Evolutionary conservation across 1,140 invertebrate species (phyloP).

Genomic region (Lepidurus apus): DNA sequence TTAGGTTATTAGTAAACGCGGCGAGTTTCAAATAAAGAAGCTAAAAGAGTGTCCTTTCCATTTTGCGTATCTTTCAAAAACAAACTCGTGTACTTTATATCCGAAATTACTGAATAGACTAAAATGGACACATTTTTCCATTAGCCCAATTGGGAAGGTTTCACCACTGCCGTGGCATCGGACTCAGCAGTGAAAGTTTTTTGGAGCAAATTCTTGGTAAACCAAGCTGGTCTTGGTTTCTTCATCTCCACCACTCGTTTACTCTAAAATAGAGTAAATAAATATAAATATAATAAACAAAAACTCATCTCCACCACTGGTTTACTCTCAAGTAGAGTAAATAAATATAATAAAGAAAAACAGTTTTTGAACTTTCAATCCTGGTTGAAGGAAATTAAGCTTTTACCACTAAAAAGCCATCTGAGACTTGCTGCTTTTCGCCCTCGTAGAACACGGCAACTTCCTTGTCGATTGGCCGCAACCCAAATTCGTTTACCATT

Average conservation of each 20-base stretch:
- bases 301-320: slow-evolving; percentile 66
- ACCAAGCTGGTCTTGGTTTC: slow-evolving; percentile 69
- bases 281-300: slow-evolving; percentile 18
- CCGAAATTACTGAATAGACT: slow-evolving; percentile 26
- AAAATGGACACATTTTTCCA: not conserved
- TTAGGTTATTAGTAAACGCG: not conserved
- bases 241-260: slow-evolving; percentile 68
- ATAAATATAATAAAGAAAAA: too few relatives aligned
- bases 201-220: slow-evolving; percentile 71
- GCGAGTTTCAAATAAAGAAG: not conserved
- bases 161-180: slow-evolving; percentile 44
- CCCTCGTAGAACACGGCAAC: slow-evolving; percentile 76
- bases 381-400: slow-evolving; percentile 26
- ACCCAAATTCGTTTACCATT: slow-evolving; percentile 62
- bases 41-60: not conserved
- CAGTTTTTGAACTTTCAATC: not conserved
- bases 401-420: slow-evolving; percentile 45
- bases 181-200: slow-evolving; percentile 47
- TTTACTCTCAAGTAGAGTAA: slow-evolving; percentile 50
- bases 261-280: slow-evolving; percentile 44
- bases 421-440: slow-evolving; percentile 54
- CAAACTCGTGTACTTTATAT: slow-evolving; percentile 15
- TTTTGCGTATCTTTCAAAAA: not conserved
- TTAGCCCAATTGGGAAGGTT: slow-evolving; percentile 35
- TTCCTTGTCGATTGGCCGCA: slow-evolving; percentile 70